These are phyloP conservation scores for Gibbula magus DNA, from an alignment of 2,888 invertebrate genomes.

Conservation along the genomic window DNA sequence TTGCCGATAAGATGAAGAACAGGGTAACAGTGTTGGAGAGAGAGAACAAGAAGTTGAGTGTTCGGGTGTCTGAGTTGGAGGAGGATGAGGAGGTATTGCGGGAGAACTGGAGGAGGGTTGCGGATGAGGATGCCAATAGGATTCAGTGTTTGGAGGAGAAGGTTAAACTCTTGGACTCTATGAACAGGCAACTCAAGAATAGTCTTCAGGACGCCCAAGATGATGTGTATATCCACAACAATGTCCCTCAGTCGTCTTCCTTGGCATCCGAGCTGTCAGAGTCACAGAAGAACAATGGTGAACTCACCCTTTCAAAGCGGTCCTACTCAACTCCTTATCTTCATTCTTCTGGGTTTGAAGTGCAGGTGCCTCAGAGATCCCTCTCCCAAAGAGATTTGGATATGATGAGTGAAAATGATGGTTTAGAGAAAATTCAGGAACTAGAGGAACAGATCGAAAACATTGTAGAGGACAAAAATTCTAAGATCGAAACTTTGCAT, in stretches of 20 bases:
- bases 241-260: slow-evolving; percentile 46
- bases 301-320: not conserved
- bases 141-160: slow-evolving; percentile 62
- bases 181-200: slow-evolving; percentile 60
- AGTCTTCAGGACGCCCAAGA: slow-evolving; percentile 60
- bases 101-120: slow-evolving; percentile 66
- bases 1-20: slow-evolving; percentile 54
- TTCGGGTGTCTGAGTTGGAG: slow-evolving; percentile 63
- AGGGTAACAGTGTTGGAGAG: slow-evolving; percentile 52
- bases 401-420: slow-evolving; percentile 1
- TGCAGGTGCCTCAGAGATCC: not conserved
- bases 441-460: slow-evolving; percentile 59
- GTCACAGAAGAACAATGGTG: slow-evolving; percentile 14
- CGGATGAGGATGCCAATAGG: slow-evolving; percentile 65
- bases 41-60: slow-evolving; percentile 54
- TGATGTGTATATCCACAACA: slow-evolving; percentile 47
- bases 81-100: slow-evolving; percentile 63
- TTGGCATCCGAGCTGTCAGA: slow-evolving; percentile 59
- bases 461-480: slow-evolving; percentile 56
- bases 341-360: not conserved
- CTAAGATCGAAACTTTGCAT: slow-evolving; percentile 57
- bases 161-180: slow-evolving; percentile 50
- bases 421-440: slow-evolving; percentile 42
- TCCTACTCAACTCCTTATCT: not conserved
- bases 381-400: not conserved